Evolutionary conservation across 2,888 invertebrate species (phyloP), one percentile per base, ranked within the genome.

Genomic region (Hyposoter dolosus): DNA sequence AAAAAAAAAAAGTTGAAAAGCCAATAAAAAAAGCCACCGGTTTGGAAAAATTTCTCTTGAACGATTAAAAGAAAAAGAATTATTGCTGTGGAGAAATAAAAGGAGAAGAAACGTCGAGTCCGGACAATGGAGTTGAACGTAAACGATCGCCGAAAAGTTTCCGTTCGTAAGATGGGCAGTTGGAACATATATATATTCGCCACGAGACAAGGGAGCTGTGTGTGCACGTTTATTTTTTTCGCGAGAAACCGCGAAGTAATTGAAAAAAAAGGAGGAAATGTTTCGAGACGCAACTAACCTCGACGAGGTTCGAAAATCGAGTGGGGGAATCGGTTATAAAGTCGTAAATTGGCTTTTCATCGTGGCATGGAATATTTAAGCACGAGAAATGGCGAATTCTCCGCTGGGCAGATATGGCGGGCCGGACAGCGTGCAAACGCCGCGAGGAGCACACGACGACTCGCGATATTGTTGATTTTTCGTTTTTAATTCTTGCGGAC

Each of bases 371-470:
- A 40, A 75, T 71, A 80, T 69, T 77, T 63, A 76, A 19, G 79
- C 80, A 71, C 40, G 47, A 23, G 75, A 84, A 84, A 84, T 84
- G 84, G 84, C 75, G 79, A 80, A 74, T 82, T 63, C 60, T 40
- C 40, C 56, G 81, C 32, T 56, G 50, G 56, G 81, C 75, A 82
- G 75, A 75, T 82, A 82, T 82, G 81, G 81, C 81, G 81, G 66
- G 74, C 81, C 75, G 74, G 75, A 66, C 66, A 66, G 81, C 81
- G 68, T 75, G 81, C 56, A 28, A 78, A 68, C 78, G 78, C 77
- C 53, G 28, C 60, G 68, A 23, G 43, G 19, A 40, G 32, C 68
- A 28, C 23, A 35, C 19, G 10, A 45, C 5, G 63, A 56, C 28
- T 68, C 43, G 23, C 28, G 53, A 68, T 56, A 63, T n/a, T n/a